Evolutionary conservation across 1,140 invertebrate species (phyloP).

Genomic region (Leptopilina clavipes): DNA sequence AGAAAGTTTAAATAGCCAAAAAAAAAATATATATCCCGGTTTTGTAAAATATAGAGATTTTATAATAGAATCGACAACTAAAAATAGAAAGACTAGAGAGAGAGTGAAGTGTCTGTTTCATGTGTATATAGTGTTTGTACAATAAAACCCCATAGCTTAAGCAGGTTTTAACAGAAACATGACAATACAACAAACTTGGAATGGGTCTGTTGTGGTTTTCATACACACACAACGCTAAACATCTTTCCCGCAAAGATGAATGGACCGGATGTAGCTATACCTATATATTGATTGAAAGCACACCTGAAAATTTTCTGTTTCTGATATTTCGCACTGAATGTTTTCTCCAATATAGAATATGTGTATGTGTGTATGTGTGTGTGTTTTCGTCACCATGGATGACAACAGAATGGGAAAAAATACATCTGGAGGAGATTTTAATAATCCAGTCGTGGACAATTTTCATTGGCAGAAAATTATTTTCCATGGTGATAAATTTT

Average conservation of each 20-base stretch:
- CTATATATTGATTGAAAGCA: background rate
- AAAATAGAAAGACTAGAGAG: constrained; percentile 13
- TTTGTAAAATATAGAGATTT: constrained; percentile 1
- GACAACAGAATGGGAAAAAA: too few relatives aligned
- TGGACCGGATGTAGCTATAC: background rate
- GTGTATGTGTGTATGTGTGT: too few relatives aligned
- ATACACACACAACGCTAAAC: background rate
- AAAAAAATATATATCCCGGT: background rate
- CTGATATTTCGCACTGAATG: background rate
- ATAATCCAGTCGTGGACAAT: too few relatives aligned
- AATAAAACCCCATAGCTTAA: background rate
- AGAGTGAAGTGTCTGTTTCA: background rate
- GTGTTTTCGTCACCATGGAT: too few relatives aligned
- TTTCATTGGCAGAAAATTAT: too few relatives aligned
- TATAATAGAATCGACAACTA: constrained; percentile 1
- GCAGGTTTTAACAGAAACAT: constrained; percentile 4
- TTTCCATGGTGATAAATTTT: too few relatives aligned
- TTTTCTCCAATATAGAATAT: too few relatives aligned
- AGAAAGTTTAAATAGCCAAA: background rate
- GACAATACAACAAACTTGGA: constrained; percentile 12
- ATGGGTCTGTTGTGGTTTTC: constrained; percentile 19
- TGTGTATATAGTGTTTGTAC: background rate
- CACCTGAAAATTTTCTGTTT: constrained; percentile 11
- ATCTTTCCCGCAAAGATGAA: background rate
- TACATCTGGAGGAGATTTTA: too few relatives aligned